Percentiles rank a stretch among this genome's conserved stretches.
These are phyloP conservation scores for Thymelicus sylvestris DNA, from an alignment of 2,888 invertebrate species.

Conservation along the genomic window DNA sequence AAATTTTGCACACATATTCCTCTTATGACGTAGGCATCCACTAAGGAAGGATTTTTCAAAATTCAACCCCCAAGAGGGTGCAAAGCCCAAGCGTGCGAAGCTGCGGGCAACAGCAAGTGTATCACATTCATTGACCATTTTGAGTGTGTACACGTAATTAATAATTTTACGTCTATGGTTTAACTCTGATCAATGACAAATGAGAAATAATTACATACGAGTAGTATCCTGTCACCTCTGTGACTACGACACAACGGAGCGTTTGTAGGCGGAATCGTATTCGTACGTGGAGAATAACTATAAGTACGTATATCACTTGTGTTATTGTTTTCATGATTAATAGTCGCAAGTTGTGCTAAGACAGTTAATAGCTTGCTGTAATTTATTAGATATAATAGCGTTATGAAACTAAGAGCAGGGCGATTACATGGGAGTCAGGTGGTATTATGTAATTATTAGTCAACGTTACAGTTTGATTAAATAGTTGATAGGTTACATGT, in stretches of 20 bases:
- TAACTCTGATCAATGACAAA: too few species aligned
- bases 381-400: conserved; percentile 50
- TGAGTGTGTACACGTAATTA: too few species aligned
- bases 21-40: too few species aligned
- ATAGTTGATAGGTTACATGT: background rate
- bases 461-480: conserved; percentile 33
- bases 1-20: too few species aligned
- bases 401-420: conserved; percentile 42
- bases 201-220: too few species aligned
- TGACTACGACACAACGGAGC: background rate
- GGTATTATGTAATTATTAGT: conserved; percentile 34
- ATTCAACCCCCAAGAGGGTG: too few species aligned
- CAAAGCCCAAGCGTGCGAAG: too few species aligned
- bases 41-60: too few species aligned
- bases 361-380: conserved; percentile 51
- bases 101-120: too few species aligned
- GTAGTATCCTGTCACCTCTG: too few species aligned
- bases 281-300: conserved; percentile 16
- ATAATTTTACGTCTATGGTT: too few species aligned
- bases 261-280: conserved; percentile 2
- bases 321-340: conserved; percentile 55
- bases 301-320: conserved; percentile 30
- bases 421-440: conserved; percentile 43
- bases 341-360: conserved; percentile 49
- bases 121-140: too few species aligned